Evolutionary conservation across 2,888 invertebrate species (phyloP), one percentile per base, ranked within the genome.

Genomic region (Agrotis exclamationis): DNA sequence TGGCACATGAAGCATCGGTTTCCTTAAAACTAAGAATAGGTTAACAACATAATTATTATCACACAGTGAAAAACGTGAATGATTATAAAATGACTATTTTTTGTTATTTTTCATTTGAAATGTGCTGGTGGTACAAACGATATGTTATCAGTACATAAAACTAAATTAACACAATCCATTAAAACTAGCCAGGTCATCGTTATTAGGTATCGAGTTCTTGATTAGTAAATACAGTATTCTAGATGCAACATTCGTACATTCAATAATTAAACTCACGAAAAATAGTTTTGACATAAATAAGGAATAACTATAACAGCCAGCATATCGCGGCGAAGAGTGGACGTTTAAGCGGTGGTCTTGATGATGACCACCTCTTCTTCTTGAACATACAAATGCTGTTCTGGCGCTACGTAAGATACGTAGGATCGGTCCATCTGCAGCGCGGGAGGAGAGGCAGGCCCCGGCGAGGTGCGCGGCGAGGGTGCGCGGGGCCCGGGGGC

Each of bases 1-100:
- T 96, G 95, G 95, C 96, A 95, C 95, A 86, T 91, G 92, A 93
- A 94, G 92, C 92, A 91, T 92, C 94, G 95, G 95, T 93, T 84
- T 87, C 90, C 91, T 89, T 89, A 90, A 84, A 85, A 24, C 56
- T 84, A 87, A 82, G 66, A 78, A 78, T 76, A 83, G 72, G 77
- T 70, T 78, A 76, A 74, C 59, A 74, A 81, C 80, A 76, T 79
- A 70, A 80, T 82, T 79, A 80, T 82, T 70, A 83, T 79, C 89
- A 92, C 90, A 85, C 91, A 24, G 91, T 91, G 90, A 85, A 75
- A 84, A 85, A 83, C 66, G 92, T 91, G 91, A 82, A 77, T 77
- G 67, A 84, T 83, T 83, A 90, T 89, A 86, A 85, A 85, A 71
- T 79, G 74, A 80, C 88, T 91, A n/a, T 92, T 93, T 93, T 90